phyloP scores from a whole-genome alignment of 92 coral and sea anemone genomes.

The Nematostella vectensis region DNA sequence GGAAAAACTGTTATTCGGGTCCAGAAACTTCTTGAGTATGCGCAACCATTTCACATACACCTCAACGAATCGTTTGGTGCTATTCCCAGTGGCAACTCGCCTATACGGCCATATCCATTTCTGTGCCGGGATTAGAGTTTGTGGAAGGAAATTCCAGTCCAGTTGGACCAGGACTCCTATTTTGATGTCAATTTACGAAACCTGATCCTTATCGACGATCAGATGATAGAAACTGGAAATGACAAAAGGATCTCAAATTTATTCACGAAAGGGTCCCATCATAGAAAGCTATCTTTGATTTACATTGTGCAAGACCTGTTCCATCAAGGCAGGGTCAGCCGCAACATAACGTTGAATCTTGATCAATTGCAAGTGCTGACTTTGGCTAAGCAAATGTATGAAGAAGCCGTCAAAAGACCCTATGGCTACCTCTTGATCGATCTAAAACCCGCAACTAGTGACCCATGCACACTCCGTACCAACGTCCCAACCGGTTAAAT shows the following conservation, averaged over 20 bases:
- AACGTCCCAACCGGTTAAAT: too few relatives aligned
- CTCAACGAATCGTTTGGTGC: not conserved
- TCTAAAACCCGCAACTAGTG: too few relatives aligned
- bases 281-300: slow-evolving; percentile 32
- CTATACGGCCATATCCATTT: too few relatives aligned
- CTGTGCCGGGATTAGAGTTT: not conserved
- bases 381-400: not conserved
- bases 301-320: slow-evolving; percentile 22
- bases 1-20: too few relatives aligned
- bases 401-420: too few relatives aligned
- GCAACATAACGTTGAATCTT: not conserved
- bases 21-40: too few relatives aligned
- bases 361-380: not conserved
- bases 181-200: not conserved
- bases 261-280: slow-evolving; percentile 38
- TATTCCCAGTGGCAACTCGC: not conserved
- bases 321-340: slow-evolving; percentile 32
- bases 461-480: too few relatives aligned
- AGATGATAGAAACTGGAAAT: not conserved
- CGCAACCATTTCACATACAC: too few relatives aligned
- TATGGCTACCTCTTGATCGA: too few relatives aligned
- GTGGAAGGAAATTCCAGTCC: not conserved
- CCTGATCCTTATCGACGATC: not conserved
- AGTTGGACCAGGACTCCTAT: not conserved
- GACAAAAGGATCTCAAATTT: slow-evolving; percentile 12